Base-by-base conservation (phyloP, 2,113 vertebrate species). In the Gambusia holbrooki region DNA sequence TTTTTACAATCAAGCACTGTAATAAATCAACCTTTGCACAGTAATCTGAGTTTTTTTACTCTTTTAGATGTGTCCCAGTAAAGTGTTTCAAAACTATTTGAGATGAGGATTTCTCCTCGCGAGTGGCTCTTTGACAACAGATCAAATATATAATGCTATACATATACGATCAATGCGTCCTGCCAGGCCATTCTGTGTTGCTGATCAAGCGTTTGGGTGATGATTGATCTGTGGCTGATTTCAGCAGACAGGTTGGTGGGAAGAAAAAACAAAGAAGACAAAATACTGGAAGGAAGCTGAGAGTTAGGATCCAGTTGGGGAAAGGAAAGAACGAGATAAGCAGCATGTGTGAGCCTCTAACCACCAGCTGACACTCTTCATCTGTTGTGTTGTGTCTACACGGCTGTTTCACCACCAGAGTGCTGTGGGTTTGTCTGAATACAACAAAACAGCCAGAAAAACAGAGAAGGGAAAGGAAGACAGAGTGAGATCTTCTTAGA, bases 281-380 rank as follows among this genome's bases (percentile, higher is more conserved):
- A 85, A 82, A 80, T 73, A 78, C 4, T 58, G 74, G 81, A 83
- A 48, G 61, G 73, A 79, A 66, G 77, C 73, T 79, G 82, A 82
- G 71, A 66, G 68, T 25, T 64, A 66, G 60, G 62, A 62, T 81
- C 71, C 62, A 76, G 71, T 85, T 76, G 42, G 45, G 61, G 77
- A 66, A 79, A 69, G 83, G 82, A 75, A 80, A 80, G 83, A 83
- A 78, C 78, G 76, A 85, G 87, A 87, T 86, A 85, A 89, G 86
- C 82, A 89, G 89, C 87, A 86, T 90, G 88, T 88, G 86, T 78
- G 88, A 83, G 87, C 83, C 80, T 89, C 80, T 85, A 92, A 92
- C 89, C 87, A 93, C 89, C 87, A 89, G 88, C 90, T 90, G 91
- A 92, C 90, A 90, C 81, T 84, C 81, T 89, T 94, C 92, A 92